These are phyloP conservation scores for Drosophila imparisetae DNA, from an alignment of 2,888 invertebrate genomes.

Conservation along the genomic window DNA sequence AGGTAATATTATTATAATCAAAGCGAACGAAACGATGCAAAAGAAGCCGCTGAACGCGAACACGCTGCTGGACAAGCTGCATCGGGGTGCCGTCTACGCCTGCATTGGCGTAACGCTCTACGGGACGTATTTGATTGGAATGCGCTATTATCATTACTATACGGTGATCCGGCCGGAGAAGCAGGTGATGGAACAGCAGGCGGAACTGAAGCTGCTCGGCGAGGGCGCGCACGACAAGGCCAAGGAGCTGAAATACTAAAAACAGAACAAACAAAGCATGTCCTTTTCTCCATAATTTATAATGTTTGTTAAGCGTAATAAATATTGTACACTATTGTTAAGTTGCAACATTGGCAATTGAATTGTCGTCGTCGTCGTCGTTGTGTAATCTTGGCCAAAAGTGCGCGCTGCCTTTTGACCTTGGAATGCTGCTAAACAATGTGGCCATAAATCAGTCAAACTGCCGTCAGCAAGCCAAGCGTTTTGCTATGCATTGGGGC, in stretches of 20 bases:
- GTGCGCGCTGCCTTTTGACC: constrained; percentile 1
- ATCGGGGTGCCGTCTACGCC: constrained; percentile 86
- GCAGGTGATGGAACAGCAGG: constrained; percentile 82
- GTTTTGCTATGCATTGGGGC: constrained; percentile 12
- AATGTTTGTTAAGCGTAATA: constrained; percentile 64
- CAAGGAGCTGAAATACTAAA: constrained; percentile 79
- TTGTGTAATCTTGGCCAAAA: constrained; percentile 62
- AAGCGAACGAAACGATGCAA: constrained; percentile 72
- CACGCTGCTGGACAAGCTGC: constrained; percentile 85
- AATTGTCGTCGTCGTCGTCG: constrained; percentile 8
- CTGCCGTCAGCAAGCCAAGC: constrained; percentile 10
- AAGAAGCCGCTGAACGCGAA: constrained; percentile 78
- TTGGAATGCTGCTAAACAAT: constrained; percentile 44
- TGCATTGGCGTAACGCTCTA: constrained; percentile 86
- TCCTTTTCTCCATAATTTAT: constrained; percentile 19
- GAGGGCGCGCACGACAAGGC: constrained; percentile 85
- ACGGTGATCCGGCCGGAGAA: constrained; percentile 85
- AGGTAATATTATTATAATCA: constrained; percentile 10
- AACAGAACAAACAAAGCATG: not conserved
- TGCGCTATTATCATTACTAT: constrained; percentile 85
- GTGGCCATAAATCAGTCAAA: constrained; percentile 58
- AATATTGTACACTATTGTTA: constrained; percentile 37
- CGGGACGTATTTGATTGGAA: constrained; percentile 85
- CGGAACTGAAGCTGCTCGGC: constrained; percentile 85
- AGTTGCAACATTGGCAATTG: not conserved